Evolutionary conservation across 1,140 invertebrate species (phyloP).

Genomic region (Calliphora vicina): DNA sequence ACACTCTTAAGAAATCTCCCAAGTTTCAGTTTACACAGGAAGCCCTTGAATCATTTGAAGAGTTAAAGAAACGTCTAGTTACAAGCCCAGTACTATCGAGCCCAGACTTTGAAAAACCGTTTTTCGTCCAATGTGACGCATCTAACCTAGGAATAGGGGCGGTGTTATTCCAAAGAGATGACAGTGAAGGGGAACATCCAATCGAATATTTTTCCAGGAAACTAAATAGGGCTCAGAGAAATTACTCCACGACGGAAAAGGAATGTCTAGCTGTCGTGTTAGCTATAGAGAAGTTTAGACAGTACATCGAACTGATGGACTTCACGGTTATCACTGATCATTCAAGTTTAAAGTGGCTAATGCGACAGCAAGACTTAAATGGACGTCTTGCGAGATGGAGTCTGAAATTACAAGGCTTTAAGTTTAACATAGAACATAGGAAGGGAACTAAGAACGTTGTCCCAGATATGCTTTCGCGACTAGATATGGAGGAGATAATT

Average conservation of each 20-base stretch:
- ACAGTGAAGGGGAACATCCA: conserved; percentile 36
- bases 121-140: conserved; percentile 44
- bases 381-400: neutral
- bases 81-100: conserved; percentile 53
- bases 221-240: neutral
- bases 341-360: neutral
- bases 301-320: conserved; percentile 59
- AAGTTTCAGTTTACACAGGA: neutral
- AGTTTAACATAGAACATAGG: neutral
- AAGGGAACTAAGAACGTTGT: neutral
- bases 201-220: conserved; percentile 36
- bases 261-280: conserved; percentile 23
- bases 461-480: neutral
- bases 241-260: neutral
- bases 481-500: neutral
- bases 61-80: conserved; percentile 47
- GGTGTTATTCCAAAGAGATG: conserved; percentile 51
- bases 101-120: conserved; percentile 56
- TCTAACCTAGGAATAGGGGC: conserved; percentile 48
- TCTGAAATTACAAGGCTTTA: neutral
- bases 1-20: neutral
- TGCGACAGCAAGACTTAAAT: neutral
- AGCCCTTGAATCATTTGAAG: conserved; percentile 52
- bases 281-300: conserved; percentile 61
- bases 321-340: conserved; percentile 60